Percentiles rank a stretch among this genome's conserved stretches.
Conservation (phyloP, 2,888 invertebrate genomes). For the Lymantria dispar region DNA sequence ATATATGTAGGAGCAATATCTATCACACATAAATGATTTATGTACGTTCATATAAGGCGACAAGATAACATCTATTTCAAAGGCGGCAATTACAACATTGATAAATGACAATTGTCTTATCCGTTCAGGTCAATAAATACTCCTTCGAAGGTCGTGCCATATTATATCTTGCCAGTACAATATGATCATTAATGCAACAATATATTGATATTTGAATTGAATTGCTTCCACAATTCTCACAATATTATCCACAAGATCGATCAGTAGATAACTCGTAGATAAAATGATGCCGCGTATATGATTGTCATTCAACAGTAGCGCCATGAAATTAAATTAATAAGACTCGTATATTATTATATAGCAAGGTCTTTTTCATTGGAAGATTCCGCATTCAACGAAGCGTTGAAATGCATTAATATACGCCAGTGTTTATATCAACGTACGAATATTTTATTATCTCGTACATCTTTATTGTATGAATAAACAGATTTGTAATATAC, state of each 20-base stretch:
- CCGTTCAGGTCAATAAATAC: slow-evolving; percentile 73
- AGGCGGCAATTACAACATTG: slow-evolving; percentile 74
- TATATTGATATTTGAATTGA: slow-evolving; percentile 75
- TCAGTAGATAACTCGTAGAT: slow-evolving; percentile 61
- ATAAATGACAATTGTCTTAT: slow-evolving; percentile 80
- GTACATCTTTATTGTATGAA: too few relatives aligned
- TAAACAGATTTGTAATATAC: too few relatives aligned
- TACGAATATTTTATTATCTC: too few relatives aligned
- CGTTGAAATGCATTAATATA: too few relatives aligned
- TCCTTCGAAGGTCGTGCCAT: slow-evolving; percentile 66
- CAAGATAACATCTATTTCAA: slow-evolving; percentile 77
- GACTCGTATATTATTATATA: slow-evolving; percentile 4
- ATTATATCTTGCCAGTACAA: slow-evolving; percentile 67
- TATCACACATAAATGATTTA: slow-evolving; percentile 52
- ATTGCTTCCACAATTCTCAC: slow-evolving; percentile 62
- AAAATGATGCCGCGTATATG: slow-evolving; percentile 50
- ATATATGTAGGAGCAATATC: slow-evolving; percentile 38
- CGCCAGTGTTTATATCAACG: too few relatives aligned
- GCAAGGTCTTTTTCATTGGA: slow-evolving; percentile 10
- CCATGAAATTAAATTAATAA: slow-evolving; percentile 3
- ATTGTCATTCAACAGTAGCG: slow-evolving; percentile 22
- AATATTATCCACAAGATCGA: slow-evolving; percentile 64
- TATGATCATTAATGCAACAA: slow-evolving; percentile 70
- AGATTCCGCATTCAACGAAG: slow-evolving; percentile 3
- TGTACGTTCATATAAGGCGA: slow-evolving; percentile 56